Base-by-base conservation (phyloP, 2,888 invertebrate species). In the Pelosia muscerda region DNA sequence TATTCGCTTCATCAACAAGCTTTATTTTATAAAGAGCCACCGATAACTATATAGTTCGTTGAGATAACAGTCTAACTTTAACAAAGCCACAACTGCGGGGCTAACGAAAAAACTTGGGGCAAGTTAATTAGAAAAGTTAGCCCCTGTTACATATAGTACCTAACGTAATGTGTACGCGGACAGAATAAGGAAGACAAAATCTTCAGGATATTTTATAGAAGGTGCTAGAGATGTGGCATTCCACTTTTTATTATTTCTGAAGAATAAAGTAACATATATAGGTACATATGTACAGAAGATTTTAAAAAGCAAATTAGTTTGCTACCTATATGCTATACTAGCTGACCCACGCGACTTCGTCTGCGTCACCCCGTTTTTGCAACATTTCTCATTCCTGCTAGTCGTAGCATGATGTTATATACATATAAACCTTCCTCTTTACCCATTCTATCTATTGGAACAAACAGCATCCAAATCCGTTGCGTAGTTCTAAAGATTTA, bases 61-160 rank as follows among this genome's bases (percentile, higher is more conserved):
- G 74, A 84, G 84, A 83, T 82, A 86, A 80, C 81, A 82, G 84
- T 82, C 82, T 9, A 64, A 87, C 83, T 84, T 88, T 82, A 88
- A 90, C 86, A 89, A 88, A 90, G 88, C 86, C 86, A 86, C 85
- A 81, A 76, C 79, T 81, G 71, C 77, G 82, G 75, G 81, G 84
- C 82, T 90, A 91, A 89, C 89, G 89, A 91, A 91, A 90, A 91
- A 92, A 92, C 84, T 92, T 91, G 69, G 28, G 70, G 69, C 69
- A 79, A 90, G 89, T 92, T 92, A 92, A 92, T 92, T 92, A 92
- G 90, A 89, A 90, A 92, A 92, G 88, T 92, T 92, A 73, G 61
- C 53, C 65, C 61, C 65, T 69, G 65, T 68, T 66, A 75, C 70
- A 69, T 66, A 69, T 75, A 63, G 69, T 70, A 63, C 56, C 66